Evolutionary conservation across 92 coral and sea anemone genomes (phyloP).

Genomic region (Pocillopora meandrina): DNA sequence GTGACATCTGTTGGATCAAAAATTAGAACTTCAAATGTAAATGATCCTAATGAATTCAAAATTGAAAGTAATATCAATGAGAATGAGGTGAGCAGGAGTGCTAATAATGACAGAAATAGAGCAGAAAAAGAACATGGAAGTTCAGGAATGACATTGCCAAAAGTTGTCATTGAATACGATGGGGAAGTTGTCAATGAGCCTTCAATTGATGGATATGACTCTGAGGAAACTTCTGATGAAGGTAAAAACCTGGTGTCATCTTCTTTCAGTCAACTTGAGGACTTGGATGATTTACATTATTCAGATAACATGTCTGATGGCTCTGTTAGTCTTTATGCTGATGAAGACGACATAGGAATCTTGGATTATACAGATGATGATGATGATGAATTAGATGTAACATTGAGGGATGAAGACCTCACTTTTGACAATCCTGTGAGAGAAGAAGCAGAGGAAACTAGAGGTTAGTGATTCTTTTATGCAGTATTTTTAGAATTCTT

Average conservation of each 20-base stretch:
- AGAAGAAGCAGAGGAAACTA: constrained; percentile 5
- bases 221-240: constrained; percentile 14
- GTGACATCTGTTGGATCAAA: constrained; percentile 11
- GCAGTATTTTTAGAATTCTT: not conserved
- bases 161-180: constrained; percentile 56
- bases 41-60: not conserved
- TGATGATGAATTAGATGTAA: constrained; percentile 9
- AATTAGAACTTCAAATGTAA: not conserved
- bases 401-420: constrained; percentile 22
- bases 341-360: not conserved
- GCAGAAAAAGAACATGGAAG: not conserved
- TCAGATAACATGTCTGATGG: constrained; percentile 11
- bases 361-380: constrained; percentile 13
- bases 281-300: not conserved
- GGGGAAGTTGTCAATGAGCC: constrained; percentile 44
- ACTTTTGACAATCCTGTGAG: constrained; percentile 34
- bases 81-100: not conserved
- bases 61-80: not conserved
- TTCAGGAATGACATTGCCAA: constrained; percentile 28
- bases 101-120: not conserved
- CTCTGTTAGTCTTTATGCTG: not conserved
- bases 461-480: constrained; percentile 4
- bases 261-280: not conserved
- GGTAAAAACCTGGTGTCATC: not conserved
- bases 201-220: constrained; percentile 33